Percentiles rank a stretch among this genome's conserved stretches.
Evolutionary conservation across 2,888 invertebrate species (phyloP).

Genomic region (Pocota personata): DNA sequence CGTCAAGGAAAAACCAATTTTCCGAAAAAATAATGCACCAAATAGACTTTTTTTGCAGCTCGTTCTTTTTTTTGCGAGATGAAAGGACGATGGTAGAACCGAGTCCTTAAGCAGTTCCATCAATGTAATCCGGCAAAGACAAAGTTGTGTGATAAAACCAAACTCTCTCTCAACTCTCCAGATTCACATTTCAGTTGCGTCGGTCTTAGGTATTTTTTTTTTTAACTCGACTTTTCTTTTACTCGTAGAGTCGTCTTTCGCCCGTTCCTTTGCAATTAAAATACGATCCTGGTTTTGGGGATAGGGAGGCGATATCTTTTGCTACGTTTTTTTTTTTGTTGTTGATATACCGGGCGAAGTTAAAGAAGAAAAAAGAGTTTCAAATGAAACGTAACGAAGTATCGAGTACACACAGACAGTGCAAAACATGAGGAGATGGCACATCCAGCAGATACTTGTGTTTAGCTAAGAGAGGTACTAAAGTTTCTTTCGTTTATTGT

Average conservation of each 20-base stretch:
- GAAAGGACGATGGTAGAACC: not conserved
- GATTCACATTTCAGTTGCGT: conserved; percentile 62
- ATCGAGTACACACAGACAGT: not conserved
- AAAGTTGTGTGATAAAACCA: conserved; percentile 71
- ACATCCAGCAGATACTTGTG: conserved; percentile 20
- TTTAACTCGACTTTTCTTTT: conserved; percentile 7
- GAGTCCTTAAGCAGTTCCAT: conserved; percentile 63
- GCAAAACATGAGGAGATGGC: not conserved
- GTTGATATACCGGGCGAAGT: not conserved
- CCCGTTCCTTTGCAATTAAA: conserved; percentile 63
- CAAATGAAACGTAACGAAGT: conserved; percentile 44
- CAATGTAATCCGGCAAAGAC: conserved; percentile 69
- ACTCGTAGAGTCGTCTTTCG: not conserved
- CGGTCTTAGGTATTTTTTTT: no score
- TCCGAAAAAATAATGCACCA: conserved; percentile 32
- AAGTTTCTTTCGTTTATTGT: conserved; percentile 29
- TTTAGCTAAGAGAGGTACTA: conserved; percentile 45
- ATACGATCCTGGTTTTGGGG: conserved; percentile 58
- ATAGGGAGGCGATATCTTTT: conserved; percentile 28
- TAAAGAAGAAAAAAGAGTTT: conserved; percentile 42
- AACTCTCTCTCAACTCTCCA: conserved; percentile 62
- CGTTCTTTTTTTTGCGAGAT: not conserved
- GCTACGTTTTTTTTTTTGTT: conserved; percentile 31
- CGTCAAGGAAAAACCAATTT: conserved; percentile 40
- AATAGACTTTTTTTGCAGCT: conserved; percentile 42